These are phyloP conservation scores for Andrena chrysosceles DNA, from an alignment of 2,888 invertebrate species.

Conservation along the genomic window DNA sequence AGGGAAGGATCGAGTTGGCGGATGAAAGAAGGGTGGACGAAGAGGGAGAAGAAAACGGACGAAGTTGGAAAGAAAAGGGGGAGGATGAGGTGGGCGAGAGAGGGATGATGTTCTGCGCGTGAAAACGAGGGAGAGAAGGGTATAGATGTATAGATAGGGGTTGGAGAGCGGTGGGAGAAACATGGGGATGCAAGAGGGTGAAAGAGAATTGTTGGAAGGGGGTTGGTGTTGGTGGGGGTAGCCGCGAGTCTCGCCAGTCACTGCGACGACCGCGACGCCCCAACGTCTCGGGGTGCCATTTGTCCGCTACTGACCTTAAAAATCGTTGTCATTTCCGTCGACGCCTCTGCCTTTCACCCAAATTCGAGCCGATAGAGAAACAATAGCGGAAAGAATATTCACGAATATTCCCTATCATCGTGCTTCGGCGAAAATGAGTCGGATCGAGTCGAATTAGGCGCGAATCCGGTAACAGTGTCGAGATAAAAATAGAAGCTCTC, in stretches of 20 bases:
- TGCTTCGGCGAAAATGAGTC: conserved; percentile 8
- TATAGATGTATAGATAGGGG: conserved; percentile 49
- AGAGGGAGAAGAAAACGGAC: conserved; percentile 30
- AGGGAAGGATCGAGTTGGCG: conserved; percentile 17
- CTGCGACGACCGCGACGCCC: conserved; percentile 84
- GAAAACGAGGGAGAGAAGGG: conserved; percentile 59
- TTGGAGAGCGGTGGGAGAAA: conserved; percentile 51
- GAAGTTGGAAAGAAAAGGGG: conserved; percentile 33
- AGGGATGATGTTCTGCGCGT: conserved; percentile 42
- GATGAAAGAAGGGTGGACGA: conserved; percentile 36
- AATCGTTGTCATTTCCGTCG: conserved; percentile 61
- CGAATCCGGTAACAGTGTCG: conserved; percentile 32
- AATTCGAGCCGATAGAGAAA: conserved; percentile 7
- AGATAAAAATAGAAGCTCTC: conserved; percentile 3
- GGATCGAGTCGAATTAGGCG: conserved; percentile 33
- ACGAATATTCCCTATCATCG: background rate
- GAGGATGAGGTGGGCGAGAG: conserved; percentile 28
- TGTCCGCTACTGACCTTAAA: conserved; percentile 72
- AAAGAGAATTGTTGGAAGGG: conserved; percentile 68
- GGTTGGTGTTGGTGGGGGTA: conserved; percentile 70
- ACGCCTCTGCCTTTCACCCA: conserved; percentile 33
- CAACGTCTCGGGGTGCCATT: conserved; percentile 82
- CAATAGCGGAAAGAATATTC: too few relatives aligned
- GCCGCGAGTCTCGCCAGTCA: conserved; percentile 83
- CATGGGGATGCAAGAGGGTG: conserved; percentile 64